Evolutionary conservation across 1,140 invertebrate species (phyloP).

Genomic region (Asobara japonica): DNA sequence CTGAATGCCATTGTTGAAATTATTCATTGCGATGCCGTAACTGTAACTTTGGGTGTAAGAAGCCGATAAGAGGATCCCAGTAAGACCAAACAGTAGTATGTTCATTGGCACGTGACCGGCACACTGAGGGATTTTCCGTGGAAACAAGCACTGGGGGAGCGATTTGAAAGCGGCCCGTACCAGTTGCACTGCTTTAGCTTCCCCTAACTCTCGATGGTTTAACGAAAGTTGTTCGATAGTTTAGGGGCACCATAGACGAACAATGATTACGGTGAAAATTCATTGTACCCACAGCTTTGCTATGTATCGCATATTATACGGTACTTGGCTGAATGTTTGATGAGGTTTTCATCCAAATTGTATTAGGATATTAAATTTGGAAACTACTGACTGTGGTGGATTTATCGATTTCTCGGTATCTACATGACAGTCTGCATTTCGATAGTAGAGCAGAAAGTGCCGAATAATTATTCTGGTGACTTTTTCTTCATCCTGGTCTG

Average conservation of each 20-base stretch:
- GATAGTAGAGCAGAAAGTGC: too few species aligned
- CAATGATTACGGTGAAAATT: not conserved
- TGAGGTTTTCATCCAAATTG: too few species aligned
- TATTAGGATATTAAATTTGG: too few species aligned
- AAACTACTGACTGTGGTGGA: too few species aligned
- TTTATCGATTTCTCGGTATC: too few species aligned
- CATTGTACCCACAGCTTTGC: not conserved
- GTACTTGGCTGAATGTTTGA: too few species aligned
- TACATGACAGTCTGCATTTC: too few species aligned
- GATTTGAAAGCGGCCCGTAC: constrained; percentile 20
- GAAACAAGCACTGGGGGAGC: not conserved
- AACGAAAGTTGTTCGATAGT: not conserved
- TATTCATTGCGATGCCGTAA: not conserved
- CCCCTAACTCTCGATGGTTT: constrained; percentile 4
- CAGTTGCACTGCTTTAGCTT: constrained; percentile 20
- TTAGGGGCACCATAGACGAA: not conserved
- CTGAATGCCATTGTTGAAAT: not conserved
- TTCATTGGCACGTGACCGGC: constrained; percentile 21
- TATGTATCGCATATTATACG: not conserved
- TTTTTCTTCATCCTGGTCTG: too few species aligned
- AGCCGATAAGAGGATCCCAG: not conserved
- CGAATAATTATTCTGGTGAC: too few species aligned
- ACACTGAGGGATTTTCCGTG: not conserved
- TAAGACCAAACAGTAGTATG: not conserved
- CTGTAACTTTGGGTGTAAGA: not conserved